Conservation (phyloP, 35 echinoderm and acorn worm species). For the Apostichopus japonicus region DNA sequence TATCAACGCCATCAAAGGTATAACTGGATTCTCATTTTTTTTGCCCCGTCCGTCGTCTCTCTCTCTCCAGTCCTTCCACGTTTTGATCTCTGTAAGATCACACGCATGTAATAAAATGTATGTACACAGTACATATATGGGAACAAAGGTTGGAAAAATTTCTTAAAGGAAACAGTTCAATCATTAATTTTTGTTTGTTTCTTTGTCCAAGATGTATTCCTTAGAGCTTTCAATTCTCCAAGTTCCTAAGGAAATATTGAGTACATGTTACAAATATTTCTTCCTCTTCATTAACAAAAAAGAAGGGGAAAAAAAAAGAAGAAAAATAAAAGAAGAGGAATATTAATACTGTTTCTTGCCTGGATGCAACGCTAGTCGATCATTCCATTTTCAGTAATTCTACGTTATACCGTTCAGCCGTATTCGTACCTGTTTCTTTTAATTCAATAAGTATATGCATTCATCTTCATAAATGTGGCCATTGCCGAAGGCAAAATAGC, state of each 20-base stretch:
- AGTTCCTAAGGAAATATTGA: not conserved
- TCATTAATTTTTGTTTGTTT: too few species aligned
- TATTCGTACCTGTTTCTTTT: not conserved
- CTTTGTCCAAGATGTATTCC: not conserved
- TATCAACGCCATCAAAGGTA: too few species aligned
- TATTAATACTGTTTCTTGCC: not conserved
- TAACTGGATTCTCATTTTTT: too few species aligned
- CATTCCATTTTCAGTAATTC: too few species aligned
- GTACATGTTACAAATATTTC: not conserved
- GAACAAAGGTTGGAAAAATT: too few species aligned
- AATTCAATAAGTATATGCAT: conserved; percentile 10
- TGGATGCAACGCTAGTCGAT: not conserved
- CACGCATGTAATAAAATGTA: too few species aligned
- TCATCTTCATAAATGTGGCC: conserved; percentile 23
- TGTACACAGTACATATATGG: too few species aligned
- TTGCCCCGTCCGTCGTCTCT: too few species aligned
- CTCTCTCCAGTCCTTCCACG: too few species aligned
- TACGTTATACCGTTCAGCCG: not conserved
- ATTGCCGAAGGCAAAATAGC: not conserved
- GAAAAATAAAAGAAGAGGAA: too few species aligned
- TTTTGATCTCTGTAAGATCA: too few species aligned
- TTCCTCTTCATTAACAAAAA: not conserved
- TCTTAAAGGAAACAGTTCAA: not conserved
- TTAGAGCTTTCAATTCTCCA: not conserved
- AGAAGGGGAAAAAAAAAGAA: too few species aligned